phyloP scores from a whole-genome alignment of 2,888 invertebrate genomes.

The Sarcophaga rosellei region DNA sequence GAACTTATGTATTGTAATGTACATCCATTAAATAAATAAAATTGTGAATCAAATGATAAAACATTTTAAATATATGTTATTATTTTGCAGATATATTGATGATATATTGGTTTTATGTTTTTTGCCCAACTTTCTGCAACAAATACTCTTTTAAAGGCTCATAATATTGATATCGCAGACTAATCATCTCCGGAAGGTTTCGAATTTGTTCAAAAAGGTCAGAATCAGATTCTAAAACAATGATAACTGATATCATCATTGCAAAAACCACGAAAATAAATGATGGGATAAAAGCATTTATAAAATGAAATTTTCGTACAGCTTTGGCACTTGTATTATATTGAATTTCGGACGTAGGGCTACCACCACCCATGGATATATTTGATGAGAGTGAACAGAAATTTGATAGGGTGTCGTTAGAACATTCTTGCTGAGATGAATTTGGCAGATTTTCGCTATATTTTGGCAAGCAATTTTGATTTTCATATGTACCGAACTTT shows the following conservation, averaged over 20 bases:
- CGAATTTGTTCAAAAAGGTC: conserved; percentile 86
- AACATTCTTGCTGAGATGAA: conserved; percentile 32
- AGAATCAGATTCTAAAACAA: conserved; percentile 91
- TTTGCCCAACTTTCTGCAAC: conserved; percentile 74
- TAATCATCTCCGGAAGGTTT: conserved; percentile 89
- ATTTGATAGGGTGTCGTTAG: conserved; percentile 20
- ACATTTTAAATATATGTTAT: too few relatives aligned
- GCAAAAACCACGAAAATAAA: conserved; percentile 88
- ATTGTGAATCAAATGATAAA: too few relatives aligned
- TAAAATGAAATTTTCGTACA: conserved; percentile 84
- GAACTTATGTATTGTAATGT: too few relatives aligned
- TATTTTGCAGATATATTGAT: too few relatives aligned
- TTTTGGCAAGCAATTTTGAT: conserved; percentile 66
- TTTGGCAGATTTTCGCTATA: conserved; percentile 3
- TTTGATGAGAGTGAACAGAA: conserved; percentile 66
- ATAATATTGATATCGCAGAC: conserved; percentile 90
- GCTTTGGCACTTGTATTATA: conserved; percentile 78
- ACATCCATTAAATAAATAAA: too few relatives aligned
- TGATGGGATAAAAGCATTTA: conserved; percentile 89
- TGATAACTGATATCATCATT: conserved; percentile 86
- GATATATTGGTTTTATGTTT: conserved; percentile 67
- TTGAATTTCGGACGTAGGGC: conserved; percentile 73
- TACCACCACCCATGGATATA: conserved; percentile 62
- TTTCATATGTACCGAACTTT: conserved; percentile 79
- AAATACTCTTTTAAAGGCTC: conserved; percentile 88